Base-by-base conservation (phyloP, 2,797 vertebrate genomes). In the Kryptopterus vitreolus region DNA sequence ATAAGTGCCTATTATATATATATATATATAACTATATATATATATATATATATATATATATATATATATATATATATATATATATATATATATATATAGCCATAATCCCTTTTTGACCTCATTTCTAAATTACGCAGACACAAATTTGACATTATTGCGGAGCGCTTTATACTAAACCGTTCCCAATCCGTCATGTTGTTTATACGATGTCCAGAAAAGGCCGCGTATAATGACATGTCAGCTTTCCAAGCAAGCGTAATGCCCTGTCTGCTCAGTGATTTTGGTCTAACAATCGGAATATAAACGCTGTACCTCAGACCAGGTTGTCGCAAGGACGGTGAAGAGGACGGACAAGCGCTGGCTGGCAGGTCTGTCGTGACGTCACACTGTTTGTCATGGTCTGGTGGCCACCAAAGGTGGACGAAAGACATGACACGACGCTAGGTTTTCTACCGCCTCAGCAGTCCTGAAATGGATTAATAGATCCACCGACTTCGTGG, bases 241-340 rank as follows among this genome's bases (percentile, higher is more conserved):
- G 63, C 65, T 81, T 81, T 81, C 82, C 83, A 84, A n/a, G 46
- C 81, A 61, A 73, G 62, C 73, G 75, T 70, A 77, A 83, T 81
- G 73, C 48, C 50, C 69, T 53, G 48, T 82, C 70, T 79, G 73
- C 79, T 77, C 76, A 77, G 76, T 72, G 77, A 82, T 80, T 80
- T 83, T 57, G 66, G 63, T 80, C 78, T 71, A 80, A 86, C 85
- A 84, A 84, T 80, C 81, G 76, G 71, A 82, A 86, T 81, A 82
- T 84, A 84, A 83, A 86, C 73, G 1, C 48, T 73, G 33, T 73
- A 82, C 71, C 68, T 84, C 80, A 76, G 69, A 58, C 80, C 77
- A 84, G 82, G 80, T 86, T 84, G 82, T 77, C 73, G 33, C 81
- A 62, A 82, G 62, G 65, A 75, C 59, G 76, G 69, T 71, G 55